Evolutionary conservation across 2,797 vertebrate genomes (phyloP).

Genomic region (Pseudotriccus pelzelni): DNA sequence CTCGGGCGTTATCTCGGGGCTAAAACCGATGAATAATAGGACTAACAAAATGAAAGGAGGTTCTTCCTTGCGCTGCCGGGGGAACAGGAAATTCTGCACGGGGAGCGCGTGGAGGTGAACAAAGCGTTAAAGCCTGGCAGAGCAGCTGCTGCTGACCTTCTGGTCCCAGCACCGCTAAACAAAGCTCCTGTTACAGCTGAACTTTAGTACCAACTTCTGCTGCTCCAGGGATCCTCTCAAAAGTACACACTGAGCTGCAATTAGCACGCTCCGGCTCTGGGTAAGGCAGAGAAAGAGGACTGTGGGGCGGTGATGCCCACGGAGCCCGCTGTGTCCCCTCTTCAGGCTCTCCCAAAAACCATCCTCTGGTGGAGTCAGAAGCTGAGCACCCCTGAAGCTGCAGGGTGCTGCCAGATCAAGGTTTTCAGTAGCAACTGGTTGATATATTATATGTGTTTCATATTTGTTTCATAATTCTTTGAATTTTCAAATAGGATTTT

Average conservation of each 20-base stretch:
- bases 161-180: conserved; percentile 58
- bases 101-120: conserved; percentile 6
- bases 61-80: background rate
- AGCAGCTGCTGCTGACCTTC: conserved; percentile 70
- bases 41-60: background rate
- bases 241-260: background rate
- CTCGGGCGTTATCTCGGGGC: fast-evolving
- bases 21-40: background rate
- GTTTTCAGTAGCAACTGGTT: background rate
- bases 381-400: background rate
- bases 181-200: conserved; percentile 73
- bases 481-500: background rate
- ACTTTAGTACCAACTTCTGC: conserved; percentile 66
- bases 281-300: background rate
- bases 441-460: too few relatives aligned
- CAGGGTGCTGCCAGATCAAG: background rate
- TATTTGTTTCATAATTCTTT: background rate
- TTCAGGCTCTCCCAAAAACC: background rate
- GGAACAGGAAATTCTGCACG: background rate
- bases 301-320: fast-evolving
- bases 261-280: fast-evolving
- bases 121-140: conserved; percentile 67
- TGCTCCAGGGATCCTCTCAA: conserved; percentile 68
- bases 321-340: fast-evolving
- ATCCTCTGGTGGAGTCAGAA: background rate